A percentile compares a stretch with the other conserved stretches of the same genome.
phyloP scores from a whole-genome alignment of 1,140 invertebrate species.

The Chrysoperla carnea region DNA sequence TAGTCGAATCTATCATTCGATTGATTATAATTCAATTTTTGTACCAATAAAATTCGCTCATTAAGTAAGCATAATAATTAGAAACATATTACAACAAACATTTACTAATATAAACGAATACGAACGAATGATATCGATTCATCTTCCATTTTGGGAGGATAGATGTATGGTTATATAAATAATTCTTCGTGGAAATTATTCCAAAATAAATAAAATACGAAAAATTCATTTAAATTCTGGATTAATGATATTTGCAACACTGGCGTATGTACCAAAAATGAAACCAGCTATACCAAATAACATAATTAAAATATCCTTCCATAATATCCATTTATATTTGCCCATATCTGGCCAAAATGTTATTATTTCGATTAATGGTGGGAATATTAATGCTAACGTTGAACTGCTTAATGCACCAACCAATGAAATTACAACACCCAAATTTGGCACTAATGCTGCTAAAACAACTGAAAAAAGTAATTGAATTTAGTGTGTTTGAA shows the following conservation, averaged over 20 bases:
- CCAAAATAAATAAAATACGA: too few relatives aligned
- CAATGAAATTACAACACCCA: constrained; percentile 77
- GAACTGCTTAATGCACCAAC: constrained; percentile 83
- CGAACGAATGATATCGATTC: too few relatives aligned
- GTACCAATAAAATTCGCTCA: too few relatives aligned
- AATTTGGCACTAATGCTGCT: constrained; percentile 66
- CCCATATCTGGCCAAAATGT: constrained; percentile 52
- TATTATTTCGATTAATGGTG: constrained; percentile 78
- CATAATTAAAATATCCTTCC: constrained; percentile 54
- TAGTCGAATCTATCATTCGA: too few relatives aligned
- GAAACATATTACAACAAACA: too few relatives aligned
- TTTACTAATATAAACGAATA: too few relatives aligned
- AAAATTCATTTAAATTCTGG: constrained; percentile 6
- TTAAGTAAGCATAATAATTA: too few relatives aligned
- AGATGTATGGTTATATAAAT: too few relatives aligned
- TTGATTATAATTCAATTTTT: too few relatives aligned
- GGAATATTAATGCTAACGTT: constrained; percentile 76
- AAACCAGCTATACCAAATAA: constrained; percentile 60
- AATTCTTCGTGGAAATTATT: too few relatives aligned
- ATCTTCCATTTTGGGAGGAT: too few relatives aligned
- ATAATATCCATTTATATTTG: constrained; percentile 37
- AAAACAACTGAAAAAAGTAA: constrained; percentile 46
- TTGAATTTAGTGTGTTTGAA: neutral
- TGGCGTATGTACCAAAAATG: constrained; percentile 60
- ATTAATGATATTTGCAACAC: constrained; percentile 43